A percentile compares a stretch with the other conserved stretches of the same genome.
phyloP scores from a whole-genome alignment of 2,888 invertebrate genomes.

The Agrotis exclamationis region DNA sequence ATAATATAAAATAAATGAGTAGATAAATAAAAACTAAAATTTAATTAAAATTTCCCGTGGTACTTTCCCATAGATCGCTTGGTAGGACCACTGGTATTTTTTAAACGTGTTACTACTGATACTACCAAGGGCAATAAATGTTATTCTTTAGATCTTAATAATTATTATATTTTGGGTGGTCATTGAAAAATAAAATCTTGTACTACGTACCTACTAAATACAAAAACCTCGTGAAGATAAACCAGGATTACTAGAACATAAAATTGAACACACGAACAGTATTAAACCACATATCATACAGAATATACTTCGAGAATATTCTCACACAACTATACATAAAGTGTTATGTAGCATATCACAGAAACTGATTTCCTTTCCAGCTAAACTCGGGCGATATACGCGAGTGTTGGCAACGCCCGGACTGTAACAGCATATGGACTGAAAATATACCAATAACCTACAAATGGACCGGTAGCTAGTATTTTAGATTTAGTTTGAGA shows the following conservation, averaged over 20 bases:
- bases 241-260: neutral
- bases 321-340: conserved; percentile 26
- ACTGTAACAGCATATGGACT: conserved; percentile 52
- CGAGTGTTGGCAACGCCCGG: conserved; percentile 51
- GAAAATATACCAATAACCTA: conserved; percentile 55
- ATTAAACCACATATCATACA: conserved; percentile 26
- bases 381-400: conserved; percentile 46
- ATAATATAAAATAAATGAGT: too few species aligned
- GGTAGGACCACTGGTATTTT: too few species aligned
- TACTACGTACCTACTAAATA: too few species aligned
- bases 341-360: conserved; percentile 34
- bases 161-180: too few species aligned
- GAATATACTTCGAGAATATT: conserved; percentile 37
- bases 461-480: conserved; percentile 28
- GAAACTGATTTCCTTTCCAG: conserved; percentile 61
- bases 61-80: too few species aligned
- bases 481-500: conserved; percentile 18
- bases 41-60: too few species aligned
- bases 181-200: too few species aligned
- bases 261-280: conserved; percentile 18
- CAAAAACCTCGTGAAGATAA: too few species aligned
- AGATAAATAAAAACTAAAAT: too few species aligned
- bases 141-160: too few species aligned
- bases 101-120: too few species aligned
- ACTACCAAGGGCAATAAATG: too few species aligned